Evolutionary conservation across 2,888 invertebrate genomes (phyloP), one percentile per base, ranked within the genome.

Genomic region (Lymantria dispar): DNA sequence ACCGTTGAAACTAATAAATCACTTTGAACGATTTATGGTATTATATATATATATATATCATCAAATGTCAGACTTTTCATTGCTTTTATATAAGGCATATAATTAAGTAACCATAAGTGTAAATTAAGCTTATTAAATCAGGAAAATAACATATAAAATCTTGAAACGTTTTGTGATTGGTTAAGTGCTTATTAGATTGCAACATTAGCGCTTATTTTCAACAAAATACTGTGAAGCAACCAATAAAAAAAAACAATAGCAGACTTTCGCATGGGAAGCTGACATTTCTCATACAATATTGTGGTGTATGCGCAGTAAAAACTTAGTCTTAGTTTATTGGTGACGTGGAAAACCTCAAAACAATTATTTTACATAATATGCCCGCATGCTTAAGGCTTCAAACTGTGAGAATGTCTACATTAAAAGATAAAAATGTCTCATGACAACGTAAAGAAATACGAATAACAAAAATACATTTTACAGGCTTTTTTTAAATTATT

Each of bases 191-290:
- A 36, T 36, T 36, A 36, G 11, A n/a, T 38, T 12, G 38, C 38
- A 11, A 38, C 38, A 12, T 38, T 12, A 38, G 38, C 7, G 7
- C 38, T 38, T 7, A 56, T 60, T 58, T 57, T 60, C 14, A 15
- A 47, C 52, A 43, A 59, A 64, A 64, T 63, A 68, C 66, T 64
- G 66, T 67, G 64, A 69, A 63, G 22, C 22, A 22, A 22, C 22
- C 5, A 22, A 52, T 59, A 54, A 64, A 58, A 30, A n/a, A 48
- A 58, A 57, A 80, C 79, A 80, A 80, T 78, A 51, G 72, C 55
- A 65, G 74, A 85, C 86, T 87, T 88, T 87, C 88, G 84, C 87
- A 89, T 85, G 89, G 78, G 88, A 89, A 88, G 77, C 80, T 66
- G 70, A 57, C 70, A 72, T 78, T 88, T 89, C 87, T 80, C 87